These are phyloP conservation scores for Entelurus aequoreus DNA, from an alignment of 2,113 vertebrate species.

Conservation along the genomic window DNA sequence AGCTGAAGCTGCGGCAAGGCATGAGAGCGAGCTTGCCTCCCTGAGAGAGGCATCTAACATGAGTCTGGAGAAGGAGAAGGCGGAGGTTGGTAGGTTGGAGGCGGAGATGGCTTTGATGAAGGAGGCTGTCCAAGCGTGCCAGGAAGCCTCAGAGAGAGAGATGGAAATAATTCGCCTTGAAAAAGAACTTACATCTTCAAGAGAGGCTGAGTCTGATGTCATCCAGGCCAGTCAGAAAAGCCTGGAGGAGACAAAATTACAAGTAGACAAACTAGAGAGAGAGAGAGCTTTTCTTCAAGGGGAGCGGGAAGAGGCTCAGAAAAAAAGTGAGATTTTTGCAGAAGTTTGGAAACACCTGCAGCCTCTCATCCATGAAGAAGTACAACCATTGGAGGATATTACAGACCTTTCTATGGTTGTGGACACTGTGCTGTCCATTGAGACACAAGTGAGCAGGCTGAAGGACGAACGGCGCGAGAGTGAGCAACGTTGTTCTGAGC, in stretches of 20 bases:
- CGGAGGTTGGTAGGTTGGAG: slow-evolving; percentile 65
- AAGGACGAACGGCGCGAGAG: slow-evolving; percentile 45
- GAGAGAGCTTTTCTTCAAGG: slow-evolving; percentile 56
- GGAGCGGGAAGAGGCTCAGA: slow-evolving; percentile 30
- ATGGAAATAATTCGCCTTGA: slow-evolving; percentile 46
- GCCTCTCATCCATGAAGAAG: slow-evolving; percentile 43
- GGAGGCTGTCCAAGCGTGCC: slow-evolving; percentile 42
- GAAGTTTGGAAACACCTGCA: slow-evolving; percentile 62
- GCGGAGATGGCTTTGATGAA: slow-evolving; percentile 40
- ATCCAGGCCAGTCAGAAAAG: slow-evolving; percentile 1
- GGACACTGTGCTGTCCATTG: slow-evolving; percentile 44
- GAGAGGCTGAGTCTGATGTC: slow-evolving; percentile 16
- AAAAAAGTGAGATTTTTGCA: slow-evolving; percentile 33
- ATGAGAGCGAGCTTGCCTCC: slow-evolving; percentile 65
- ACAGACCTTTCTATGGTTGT: slow-evolving; percentile 45
- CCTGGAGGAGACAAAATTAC: slow-evolving; percentile 41
- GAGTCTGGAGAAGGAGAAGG: slow-evolving; percentile 58
- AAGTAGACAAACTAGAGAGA: slow-evolving; percentile 45
- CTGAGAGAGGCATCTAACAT: slow-evolving; percentile 40
- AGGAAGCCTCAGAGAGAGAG: slow-evolving; percentile 58
- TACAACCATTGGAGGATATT: slow-evolving; percentile 26
- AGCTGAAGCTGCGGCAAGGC: slow-evolving; percentile 16
- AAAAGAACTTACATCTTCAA: slow-evolving; percentile 28
- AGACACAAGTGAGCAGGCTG: slow-evolving; percentile 42
- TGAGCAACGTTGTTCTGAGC: slow-evolving; percentile 41